These are phyloP conservation scores for Gavia stellata DNA, from an alignment of 2,113 vertebrate genomes.

Conservation along the genomic window DNA sequence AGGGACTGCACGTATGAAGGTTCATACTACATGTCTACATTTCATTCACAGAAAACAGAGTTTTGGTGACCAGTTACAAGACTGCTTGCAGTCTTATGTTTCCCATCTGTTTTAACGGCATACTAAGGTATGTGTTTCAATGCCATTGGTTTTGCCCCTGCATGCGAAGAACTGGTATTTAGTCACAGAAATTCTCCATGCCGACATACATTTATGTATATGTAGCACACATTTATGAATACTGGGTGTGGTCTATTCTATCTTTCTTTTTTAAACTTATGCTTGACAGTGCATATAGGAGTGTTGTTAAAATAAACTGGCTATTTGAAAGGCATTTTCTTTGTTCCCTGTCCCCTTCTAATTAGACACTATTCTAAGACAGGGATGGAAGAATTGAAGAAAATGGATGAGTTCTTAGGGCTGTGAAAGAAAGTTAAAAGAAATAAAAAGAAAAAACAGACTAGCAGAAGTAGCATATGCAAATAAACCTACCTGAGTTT, in stretches of 20 bases:
- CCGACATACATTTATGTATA: neutral
- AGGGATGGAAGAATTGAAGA: neutral
- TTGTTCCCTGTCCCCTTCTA: neutral
- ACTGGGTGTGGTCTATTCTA: neutral
- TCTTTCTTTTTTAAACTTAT: neutral
- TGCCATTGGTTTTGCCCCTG: neutral
- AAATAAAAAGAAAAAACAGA: neutral
- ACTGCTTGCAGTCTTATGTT: neutral
- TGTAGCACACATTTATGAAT: neutral
- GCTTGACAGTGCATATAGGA: neutral
- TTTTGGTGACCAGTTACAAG: neutral
- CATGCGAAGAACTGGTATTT: neutral
- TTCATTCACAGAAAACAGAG: neutral
- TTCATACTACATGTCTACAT: neutral
- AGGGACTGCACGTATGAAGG: neutral
- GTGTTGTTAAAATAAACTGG: neutral
- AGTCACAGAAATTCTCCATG: neutral
- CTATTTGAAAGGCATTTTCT: neutral
- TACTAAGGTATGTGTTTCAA: neutral
- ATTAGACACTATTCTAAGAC: neutral
- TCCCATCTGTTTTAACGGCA: neutral
- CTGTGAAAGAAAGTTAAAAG: neutral
- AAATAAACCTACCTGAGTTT: conserved; percentile 13
- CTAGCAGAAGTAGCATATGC: neutral
- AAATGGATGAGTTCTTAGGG: neutral